phyloP scores from a whole-genome alignment of 2,113 vertebrate genomes.

The Notothenia coriiceps region DNA sequence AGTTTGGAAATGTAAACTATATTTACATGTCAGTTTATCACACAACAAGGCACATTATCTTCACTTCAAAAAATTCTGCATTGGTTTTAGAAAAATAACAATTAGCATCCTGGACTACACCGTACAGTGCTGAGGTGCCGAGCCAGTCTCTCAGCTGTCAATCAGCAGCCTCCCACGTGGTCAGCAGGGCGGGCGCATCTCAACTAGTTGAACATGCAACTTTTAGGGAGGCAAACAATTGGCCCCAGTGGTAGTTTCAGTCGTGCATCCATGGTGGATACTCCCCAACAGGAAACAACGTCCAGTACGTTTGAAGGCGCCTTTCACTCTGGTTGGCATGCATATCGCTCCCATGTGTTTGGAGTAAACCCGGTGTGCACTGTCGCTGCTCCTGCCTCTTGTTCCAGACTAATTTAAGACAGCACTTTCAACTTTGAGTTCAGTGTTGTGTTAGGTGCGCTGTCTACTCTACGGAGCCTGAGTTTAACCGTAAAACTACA shows the following conservation, averaged over 20 bases:
- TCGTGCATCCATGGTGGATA: constrained; percentile 35
- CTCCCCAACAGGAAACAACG: constrained; percentile 46
- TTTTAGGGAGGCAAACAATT: constrained; percentile 66
- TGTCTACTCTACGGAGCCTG: background rate
- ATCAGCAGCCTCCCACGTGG: constrained; percentile 77
- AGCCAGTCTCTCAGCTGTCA: constrained; percentile 54
- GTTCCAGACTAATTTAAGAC: constrained; percentile 52
- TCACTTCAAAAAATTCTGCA: background rate
- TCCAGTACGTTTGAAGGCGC: constrained; percentile 37
- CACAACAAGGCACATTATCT: background rate
- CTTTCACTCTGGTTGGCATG: constrained; percentile 43
- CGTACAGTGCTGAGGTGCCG: background rate
- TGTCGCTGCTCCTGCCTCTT: constrained; percentile 31
- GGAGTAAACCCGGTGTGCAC: constrained; percentile 44
- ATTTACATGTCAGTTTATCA: background rate
- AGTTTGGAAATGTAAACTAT: too few species aligned
- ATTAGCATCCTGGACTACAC: background rate
- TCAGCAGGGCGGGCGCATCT: constrained; percentile 77
- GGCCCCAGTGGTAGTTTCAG: constrained; percentile 34
- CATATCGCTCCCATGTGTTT: constrained; percentile 43
- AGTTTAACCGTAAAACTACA: background rate
- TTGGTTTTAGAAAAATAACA: background rate
- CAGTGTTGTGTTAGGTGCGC: constrained; percentile 14
- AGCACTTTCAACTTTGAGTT: constrained; percentile 29
- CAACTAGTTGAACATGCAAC: constrained; percentile 54